Evolutionary conservation across 2,888 invertebrate genomes (phyloP), one percentile per base, ranked within the genome.

Genomic region (Tipula helvola): DNA sequence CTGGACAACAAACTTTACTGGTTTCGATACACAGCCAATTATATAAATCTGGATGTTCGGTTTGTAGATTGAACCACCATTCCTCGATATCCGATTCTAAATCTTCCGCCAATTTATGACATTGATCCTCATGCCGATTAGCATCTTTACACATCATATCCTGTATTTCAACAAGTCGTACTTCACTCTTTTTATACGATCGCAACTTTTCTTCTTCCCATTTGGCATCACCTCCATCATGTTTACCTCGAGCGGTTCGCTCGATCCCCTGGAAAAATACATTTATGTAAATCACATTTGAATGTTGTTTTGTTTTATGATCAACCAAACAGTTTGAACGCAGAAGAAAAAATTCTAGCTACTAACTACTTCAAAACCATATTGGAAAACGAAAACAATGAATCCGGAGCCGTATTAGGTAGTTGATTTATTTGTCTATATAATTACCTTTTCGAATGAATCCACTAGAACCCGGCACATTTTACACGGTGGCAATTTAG

Each of bases 121-220:
- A 99, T 91, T 98, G 95, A 71, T 94, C 93, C 88, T 95, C 94
- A 47, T 96, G 94, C 88, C 95, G 94, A 85, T 92, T 92, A 0
- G 95, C 93, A 87, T 97, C 97, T 16, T 93, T 93, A 90, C 99
- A 99, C 7, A 98, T 92, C 36, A 94, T 93, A 89, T 98, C 98
- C 91, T 97, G 96, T 87, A 98, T 97, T 91, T 99, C 99, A 13
- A 97, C 94, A 71, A 98, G 92, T 86, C 99, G 93, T 87, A 98
- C 95, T 93, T 98, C 98, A 90, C 98, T 97, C 10, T 94, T 95
- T 88, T 95, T 94, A 90, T 98, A 98, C 1, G 95, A 94, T 86
- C 95, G 95, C 86, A 97, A 91, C 89, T 97, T 96, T 89, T 97
- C 95, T 90, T 97, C 97, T 90, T 98, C 98, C 97, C 98, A 98